Percentiles rank a stretch among this genome's conserved stretches.
Evolutionary conservation across 2,888 invertebrate genomes (phyloP).

Genomic region (Apamea monoglypha): DNA sequence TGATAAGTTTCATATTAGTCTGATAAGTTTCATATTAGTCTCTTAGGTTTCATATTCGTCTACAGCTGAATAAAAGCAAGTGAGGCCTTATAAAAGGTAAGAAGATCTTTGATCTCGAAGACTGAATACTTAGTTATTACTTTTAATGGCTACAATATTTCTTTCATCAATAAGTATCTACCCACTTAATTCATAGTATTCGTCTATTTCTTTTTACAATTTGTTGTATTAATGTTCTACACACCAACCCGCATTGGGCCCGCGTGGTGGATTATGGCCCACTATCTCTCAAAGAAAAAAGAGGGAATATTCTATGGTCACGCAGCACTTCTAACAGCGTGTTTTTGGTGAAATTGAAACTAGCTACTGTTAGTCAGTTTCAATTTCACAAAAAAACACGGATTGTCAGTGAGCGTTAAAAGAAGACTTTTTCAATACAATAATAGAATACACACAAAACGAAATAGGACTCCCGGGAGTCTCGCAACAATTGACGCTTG

Average conservation of each 20-base stretch:
- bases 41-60: neutral
- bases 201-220: neutral
- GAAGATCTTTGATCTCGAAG: slow-evolving; percentile 11
- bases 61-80: slow-evolving; percentile 9
- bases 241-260: neutral
- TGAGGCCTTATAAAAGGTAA: slow-evolving; percentile 12
- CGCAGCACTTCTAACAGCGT: neutral
- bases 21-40: too few species aligned
- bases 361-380: too few species aligned
- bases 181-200: neutral
- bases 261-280: neutral
- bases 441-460: neutral
- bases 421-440: neutral
- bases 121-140: slow-evolving; percentile 26
- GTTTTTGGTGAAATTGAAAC: neutral
- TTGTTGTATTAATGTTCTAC: neutral
- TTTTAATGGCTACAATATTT: neutral
- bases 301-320: neutral
- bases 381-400: too few species aligned
- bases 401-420: neutral
- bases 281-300: neutral
- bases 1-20: too few species aligned
- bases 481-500: neutral
- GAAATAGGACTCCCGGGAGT: neutral
- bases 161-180: neutral